phyloP scores from a whole-genome alignment of 2,888 invertebrate species.

The Caenorhabditis sp. region DNA sequence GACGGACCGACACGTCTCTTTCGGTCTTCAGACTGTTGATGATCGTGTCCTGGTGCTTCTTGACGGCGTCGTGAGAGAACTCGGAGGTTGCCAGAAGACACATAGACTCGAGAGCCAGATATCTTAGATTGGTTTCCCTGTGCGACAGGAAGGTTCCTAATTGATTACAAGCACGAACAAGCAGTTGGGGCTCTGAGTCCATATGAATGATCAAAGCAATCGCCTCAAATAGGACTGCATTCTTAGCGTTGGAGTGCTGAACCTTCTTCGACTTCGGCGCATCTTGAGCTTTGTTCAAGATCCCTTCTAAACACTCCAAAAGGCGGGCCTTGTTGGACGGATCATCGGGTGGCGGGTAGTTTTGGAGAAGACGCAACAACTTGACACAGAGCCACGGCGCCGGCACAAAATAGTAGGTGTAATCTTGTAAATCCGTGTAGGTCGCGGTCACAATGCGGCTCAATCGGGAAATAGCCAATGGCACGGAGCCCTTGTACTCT shows the following conservation, averaged over 20 bases:
- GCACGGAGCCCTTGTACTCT: constrained; percentile 99
- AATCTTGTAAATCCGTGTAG: constrained; percentile 97
- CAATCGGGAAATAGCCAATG: constrained; percentile 95
- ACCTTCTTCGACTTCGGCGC: constrained; percentile 99
- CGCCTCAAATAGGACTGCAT: constrained; percentile 98
- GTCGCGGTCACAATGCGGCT: constrained; percentile 95
- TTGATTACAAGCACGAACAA: constrained; percentile 98
- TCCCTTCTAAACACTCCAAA: constrained; percentile 90
- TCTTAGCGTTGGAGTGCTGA: constrained; percentile 99
- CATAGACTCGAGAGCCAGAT: constrained; percentile 98
- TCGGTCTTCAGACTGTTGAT: constrained; percentile 92
- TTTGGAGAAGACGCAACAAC: constrained; percentile 93
- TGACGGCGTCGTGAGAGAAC: constrained; percentile 99
- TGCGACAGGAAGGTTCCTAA: constrained; percentile 94
- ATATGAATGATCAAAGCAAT: constrained; percentile 99
- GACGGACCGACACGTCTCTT: constrained; percentile 84
- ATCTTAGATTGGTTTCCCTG: constrained; percentile 95
- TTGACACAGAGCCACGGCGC: constrained; percentile 99
- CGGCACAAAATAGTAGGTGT: constrained; percentile 99
- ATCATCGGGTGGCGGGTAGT: constrained; percentile 98
- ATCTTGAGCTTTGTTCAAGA: constrained; percentile 87
- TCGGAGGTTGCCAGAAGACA: constrained; percentile 98
- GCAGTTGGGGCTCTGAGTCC: constrained; percentile 85
- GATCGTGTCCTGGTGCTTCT: constrained; percentile 99
- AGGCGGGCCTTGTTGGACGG: constrained; percentile 95